phyloP scores from a whole-genome alignment of 2,797 vertebrate species.

The Takifugu rubripes region DNA sequence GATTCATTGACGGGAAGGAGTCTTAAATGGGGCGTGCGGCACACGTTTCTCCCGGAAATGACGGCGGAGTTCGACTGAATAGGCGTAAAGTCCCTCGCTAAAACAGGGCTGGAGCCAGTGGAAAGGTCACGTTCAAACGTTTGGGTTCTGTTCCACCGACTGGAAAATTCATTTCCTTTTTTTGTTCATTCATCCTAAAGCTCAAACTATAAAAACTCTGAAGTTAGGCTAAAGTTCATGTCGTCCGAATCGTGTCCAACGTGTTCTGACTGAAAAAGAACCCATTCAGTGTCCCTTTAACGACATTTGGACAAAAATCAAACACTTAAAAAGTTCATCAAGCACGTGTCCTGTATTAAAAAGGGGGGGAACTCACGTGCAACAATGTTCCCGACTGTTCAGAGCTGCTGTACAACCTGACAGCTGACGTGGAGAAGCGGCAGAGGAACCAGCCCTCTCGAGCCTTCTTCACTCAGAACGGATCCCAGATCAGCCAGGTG shows the following conservation, averaged over 20 bases:
- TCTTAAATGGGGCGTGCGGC: constrained; percentile 31
- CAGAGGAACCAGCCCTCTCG: constrained; percentile 83
- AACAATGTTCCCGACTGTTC: constrained; percentile 20
- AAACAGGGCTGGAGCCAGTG: constrained; percentile 20
- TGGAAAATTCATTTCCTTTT: constrained; percentile 46
- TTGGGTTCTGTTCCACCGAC: constrained; percentile 14
- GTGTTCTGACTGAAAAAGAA: background rate
- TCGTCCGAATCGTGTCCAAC: constrained; percentile 14
- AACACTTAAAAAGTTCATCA: background rate
- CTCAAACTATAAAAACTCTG: constrained; percentile 18
- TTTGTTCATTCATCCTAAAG: constrained; percentile 24
- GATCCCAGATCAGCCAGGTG: constrained; percentile 82
- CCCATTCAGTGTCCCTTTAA: background rate
- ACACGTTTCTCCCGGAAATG: constrained; percentile 48
- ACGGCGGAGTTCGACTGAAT: constrained; percentile 25
- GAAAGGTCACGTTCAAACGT: constrained; percentile 29
- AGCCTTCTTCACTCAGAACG: constrained; percentile 84
- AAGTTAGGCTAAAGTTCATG: background rate
- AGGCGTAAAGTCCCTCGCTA: constrained; percentile 14
- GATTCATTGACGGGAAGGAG: constrained; percentile 58
- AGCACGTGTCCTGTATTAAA: background rate
- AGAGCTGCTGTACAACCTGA: constrained; percentile 92
- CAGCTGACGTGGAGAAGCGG: constrained; percentile 88
- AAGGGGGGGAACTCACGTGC: background rate
- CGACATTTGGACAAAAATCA: too few relatives aligned